These are phyloP conservation scores for Melanotaenia maccullochi DNA, from an alignment of 2,797 vertebrate genomes.

Conservation along the genomic window DNA sequence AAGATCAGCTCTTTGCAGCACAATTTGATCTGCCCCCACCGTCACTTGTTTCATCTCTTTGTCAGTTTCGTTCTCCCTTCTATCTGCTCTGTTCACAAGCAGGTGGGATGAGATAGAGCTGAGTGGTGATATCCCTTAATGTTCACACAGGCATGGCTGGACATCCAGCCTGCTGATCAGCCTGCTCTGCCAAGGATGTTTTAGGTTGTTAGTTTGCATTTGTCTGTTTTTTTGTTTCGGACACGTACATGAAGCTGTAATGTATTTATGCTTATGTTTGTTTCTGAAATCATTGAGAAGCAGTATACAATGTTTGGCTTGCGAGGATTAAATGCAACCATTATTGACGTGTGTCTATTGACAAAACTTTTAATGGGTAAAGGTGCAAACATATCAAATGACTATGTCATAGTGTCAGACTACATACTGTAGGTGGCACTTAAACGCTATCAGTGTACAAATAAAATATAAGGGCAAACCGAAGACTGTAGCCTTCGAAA, in stretches of 20 bases:
- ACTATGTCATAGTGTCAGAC: no score
- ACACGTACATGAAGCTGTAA: neutral
- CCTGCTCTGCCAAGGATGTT: conserved; percentile 27
- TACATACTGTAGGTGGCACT: no score
- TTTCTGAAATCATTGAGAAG: no score
- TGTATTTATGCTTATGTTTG: neutral
- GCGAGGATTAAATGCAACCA: no score
- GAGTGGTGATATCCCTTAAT: conserved; percentile 54
- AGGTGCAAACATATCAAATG: no score
- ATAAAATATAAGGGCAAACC: no score
- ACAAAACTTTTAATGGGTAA: no score
- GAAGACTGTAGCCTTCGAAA: no score
- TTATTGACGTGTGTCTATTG: no score
- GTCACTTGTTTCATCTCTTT: conserved; percentile 46
- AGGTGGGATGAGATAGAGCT: conserved; percentile 57
- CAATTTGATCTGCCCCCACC: conserved; percentile 48
- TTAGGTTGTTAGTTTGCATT: conserved; percentile 19
- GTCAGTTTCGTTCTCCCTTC: conserved; percentile 43
- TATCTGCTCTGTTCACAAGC: conserved; percentile 33
- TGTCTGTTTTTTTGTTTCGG: conserved; percentile 4
- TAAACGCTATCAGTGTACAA: no score
- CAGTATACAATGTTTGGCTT: no score
- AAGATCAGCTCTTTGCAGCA: conserved; percentile 35
- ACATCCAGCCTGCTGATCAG: conserved; percentile 51
- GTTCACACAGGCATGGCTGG: conserved; percentile 55